These are phyloP conservation scores for Spodoptera exigua DNA, from an alignment of 2,888 invertebrate species.

Conservation along the genomic window DNA sequence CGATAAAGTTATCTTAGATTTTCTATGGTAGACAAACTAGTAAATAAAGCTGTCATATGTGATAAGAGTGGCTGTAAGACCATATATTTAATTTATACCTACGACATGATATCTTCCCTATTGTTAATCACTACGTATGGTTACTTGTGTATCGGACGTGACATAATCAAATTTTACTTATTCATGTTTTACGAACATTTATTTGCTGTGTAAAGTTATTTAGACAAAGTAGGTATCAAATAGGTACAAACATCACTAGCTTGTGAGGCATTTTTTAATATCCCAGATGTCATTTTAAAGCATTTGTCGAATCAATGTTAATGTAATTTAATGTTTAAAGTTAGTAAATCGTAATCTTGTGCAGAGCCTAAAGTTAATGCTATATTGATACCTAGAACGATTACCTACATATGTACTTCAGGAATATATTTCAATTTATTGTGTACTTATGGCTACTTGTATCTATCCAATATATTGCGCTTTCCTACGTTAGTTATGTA, in stretches of 20 bases:
- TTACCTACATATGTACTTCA: conserved; percentile 61
- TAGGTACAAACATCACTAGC: conserved; percentile 78
- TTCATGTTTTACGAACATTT: conserved; percentile 59
- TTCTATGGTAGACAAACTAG: conserved; percentile 86
- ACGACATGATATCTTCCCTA: conserved; percentile 72
- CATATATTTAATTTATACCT: conserved; percentile 75
- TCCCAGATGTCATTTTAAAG: conserved; percentile 74
- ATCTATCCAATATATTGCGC: conserved; percentile 80
- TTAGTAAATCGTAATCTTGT: conserved; percentile 75
- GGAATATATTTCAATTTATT: conserved; percentile 62
- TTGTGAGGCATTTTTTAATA: conserved; percentile 73
- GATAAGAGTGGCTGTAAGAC: conserved; percentile 89
- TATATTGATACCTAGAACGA: conserved; percentile 83
- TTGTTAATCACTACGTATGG: conserved; percentile 67
- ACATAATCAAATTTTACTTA: conserved; percentile 60
- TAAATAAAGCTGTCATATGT: conserved; percentile 85
- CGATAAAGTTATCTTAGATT: conserved; percentile 86
- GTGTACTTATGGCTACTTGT: conserved; percentile 83
- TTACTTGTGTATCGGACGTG: conserved; percentile 59
- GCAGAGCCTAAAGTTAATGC: conserved; percentile 75
- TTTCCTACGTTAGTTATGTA: conserved; percentile 81
- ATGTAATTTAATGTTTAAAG: conserved; percentile 72
- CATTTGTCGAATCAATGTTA: conserved; percentile 78
- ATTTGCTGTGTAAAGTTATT: conserved; percentile 73
- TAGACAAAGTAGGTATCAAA: conserved; percentile 79